These are phyloP conservation scores for Ispidina lecontei DNA, from an alignment of 2,797 vertebrate species.

Conservation along the genomic window DNA sequence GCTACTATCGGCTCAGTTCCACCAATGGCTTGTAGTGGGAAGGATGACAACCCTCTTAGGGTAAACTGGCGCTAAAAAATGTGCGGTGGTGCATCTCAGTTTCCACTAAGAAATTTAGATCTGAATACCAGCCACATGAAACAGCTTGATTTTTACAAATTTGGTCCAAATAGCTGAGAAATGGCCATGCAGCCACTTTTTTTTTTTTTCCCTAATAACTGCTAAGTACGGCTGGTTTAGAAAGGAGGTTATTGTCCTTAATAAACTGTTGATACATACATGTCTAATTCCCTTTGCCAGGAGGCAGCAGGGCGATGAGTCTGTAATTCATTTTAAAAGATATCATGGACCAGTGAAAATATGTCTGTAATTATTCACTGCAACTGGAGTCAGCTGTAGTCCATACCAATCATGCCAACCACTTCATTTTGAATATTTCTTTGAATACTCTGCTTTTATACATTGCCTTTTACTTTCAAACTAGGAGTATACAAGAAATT, in stretches of 20 bases:
- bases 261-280: slow-evolving; percentile 37
- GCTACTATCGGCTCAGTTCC: not conserved
- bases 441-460: not conserved
- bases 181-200: not conserved
- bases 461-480: not conserved
- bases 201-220: not conserved
- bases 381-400: not conserved
- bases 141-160: not conserved
- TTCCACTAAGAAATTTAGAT: not conserved
- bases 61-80: not conserved
- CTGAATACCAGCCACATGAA: not conserved
- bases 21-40: not conserved
- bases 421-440: not conserved
- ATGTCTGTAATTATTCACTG: not conserved
- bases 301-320: not conserved
- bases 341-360: not conserved
- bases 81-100: not conserved
- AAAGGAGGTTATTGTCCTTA: not conserved
- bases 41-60: not conserved
- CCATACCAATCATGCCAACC: not conserved
- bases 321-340: slow-evolving; percentile 7
- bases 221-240: not conserved
- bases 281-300: slow-evolving; percentile 23
- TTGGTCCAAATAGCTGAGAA: not conserved
- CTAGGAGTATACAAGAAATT: not conserved